Evolutionary conservation across 2,797 vertebrate genomes (phyloP), one percentile per base, ranked within the genome.

Genomic region (Anguilla obscura): DNA sequence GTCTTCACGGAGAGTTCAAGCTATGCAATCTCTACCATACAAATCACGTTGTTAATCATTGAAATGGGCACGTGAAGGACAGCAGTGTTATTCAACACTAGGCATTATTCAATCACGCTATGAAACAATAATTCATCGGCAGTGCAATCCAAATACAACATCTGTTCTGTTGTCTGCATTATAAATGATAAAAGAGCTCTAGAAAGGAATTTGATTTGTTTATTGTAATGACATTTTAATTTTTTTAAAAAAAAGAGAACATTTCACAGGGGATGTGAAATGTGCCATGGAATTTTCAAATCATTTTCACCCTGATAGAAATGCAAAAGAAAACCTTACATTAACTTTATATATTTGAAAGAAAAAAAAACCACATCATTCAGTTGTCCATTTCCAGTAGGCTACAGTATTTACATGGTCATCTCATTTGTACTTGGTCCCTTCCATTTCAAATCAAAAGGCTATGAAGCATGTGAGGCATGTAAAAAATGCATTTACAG

Each of bases 31-130:
- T 48, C 79, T 8, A 45, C 24, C 79, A 82, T 50, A 48, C 6
- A 82, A 82, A 82, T 82, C 79, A 82, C 16, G 7, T 14, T 7
- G 79, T 82, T 82, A 82, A 82, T 82, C 40, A 82, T 48, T 82
- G 79, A 50, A 50, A 82, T 9, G 7, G 12, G 10, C 74, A 36
- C 27, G 74, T 76, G 36, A 76, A 18, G 3, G 21, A 48, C 79
- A 50, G 79, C 45, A 50, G 10, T 79, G 45, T 79, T 82, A 82
- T 24, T 9, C 24, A 45, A 82, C 27, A 45, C 40, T 21, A n/a
- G 40, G 21, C 45, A 50, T 50, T n/a, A 50, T 48, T 48, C 40
- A n/a, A 82, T 82, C 40, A 82, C 24, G 24, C 50, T 27, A 82
- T 48, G 79, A 82, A 50, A 82, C 18, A 50, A 50, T 48, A n/a